Conservation (phyloP, 1,140 invertebrate species). For the Pseudomyrmex gracilis region DNA sequence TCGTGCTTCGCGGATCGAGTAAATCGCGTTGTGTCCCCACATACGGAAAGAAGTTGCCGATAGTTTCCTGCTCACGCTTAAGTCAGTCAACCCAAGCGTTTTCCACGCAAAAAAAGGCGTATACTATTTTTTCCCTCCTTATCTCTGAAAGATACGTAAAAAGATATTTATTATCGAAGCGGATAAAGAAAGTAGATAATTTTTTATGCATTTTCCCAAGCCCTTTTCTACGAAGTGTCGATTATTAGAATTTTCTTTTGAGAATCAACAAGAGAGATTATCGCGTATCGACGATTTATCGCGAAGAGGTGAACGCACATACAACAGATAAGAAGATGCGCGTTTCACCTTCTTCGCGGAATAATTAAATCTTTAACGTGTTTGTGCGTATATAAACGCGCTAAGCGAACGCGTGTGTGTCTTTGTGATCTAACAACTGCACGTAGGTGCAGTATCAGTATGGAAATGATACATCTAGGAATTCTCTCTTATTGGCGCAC, state of each 20-base stretch:
- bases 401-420: not conserved
- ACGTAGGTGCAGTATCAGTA: conserved; percentile 49
- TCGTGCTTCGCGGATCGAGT: conserved; percentile 57
- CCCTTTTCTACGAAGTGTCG: not conserved
- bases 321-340: not conserved
- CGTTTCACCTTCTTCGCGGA: not conserved
- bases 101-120: too few relatives aligned
- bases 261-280: not conserved
- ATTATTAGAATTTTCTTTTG: conserved; percentile 1
- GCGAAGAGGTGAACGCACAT: not conserved
- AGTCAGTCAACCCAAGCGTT: too few relatives aligned
- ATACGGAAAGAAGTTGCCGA: conserved; percentile 57
- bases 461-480: conserved; percentile 34
- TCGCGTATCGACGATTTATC: not conserved
- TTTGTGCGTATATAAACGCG: not conserved
- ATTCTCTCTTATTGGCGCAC: conserved; percentile 54
- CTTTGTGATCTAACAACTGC: conserved; percentile 43
- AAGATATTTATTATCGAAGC: too few relatives aligned
- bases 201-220: not conserved
- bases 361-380: conserved; percentile 14
- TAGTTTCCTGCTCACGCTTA: not conserved
- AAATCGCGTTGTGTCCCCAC: conserved; percentile 64
- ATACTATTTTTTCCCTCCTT: too few relatives aligned
- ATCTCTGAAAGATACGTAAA: too few relatives aligned
- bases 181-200: not conserved